Evolutionary conservation across 2,888 invertebrate species (phyloP), one percentile per base, ranked within the genome.

Genomic region (Liodrosophila aerea): DNA sequence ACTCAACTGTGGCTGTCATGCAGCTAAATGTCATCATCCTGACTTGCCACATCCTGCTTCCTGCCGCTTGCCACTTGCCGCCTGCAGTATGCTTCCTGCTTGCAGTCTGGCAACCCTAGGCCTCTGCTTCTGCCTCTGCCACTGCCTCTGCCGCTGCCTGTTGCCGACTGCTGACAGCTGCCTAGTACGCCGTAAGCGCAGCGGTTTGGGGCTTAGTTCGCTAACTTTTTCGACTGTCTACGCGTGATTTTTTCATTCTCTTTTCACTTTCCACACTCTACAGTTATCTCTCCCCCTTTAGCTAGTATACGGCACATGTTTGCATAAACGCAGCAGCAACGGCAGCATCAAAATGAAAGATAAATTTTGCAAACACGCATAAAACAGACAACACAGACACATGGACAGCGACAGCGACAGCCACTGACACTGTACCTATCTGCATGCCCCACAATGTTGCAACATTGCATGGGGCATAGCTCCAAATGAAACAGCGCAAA

Each of bases 91-190:
- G 22, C 22, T 22, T 22, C 22, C 22, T 22, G 22, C 22, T 5
- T 22, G 22, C 22, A 22, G 22, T 7, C 11, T 30, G 36, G 9
- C 8, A 12, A 22, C 37, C 18, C 47, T 34, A 15, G 33, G 33
- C 43, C 43, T 46, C n/a, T n/a, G n/a, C n/a, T n/a, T n/a, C n/a
- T n/a, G n/a, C n/a, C n/a, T n/a, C n/a, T n/a, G n/a, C n/a, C n/a
- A n/a, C n/a, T n/a, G n/a, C n/a, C n/a, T n/a, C n/a, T n/a, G n/a
- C n/a, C n/a, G n/a, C n/a, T n/a, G n/a, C n/a, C n/a, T n/a, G n/a
- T n/a, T 41, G 56, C 22, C 62, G 68, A 63, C 76, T 76, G 78
- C 64, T 82, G 85, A 75, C 85, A 85, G 85, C 73, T 83, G 76
- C 62, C 69, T 70, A 29, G 61, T 44, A 43, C n/a, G 43, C 16